Conservation (phyloP, 2,888 invertebrate genomes). For the Heliconius charithonia region DNA sequence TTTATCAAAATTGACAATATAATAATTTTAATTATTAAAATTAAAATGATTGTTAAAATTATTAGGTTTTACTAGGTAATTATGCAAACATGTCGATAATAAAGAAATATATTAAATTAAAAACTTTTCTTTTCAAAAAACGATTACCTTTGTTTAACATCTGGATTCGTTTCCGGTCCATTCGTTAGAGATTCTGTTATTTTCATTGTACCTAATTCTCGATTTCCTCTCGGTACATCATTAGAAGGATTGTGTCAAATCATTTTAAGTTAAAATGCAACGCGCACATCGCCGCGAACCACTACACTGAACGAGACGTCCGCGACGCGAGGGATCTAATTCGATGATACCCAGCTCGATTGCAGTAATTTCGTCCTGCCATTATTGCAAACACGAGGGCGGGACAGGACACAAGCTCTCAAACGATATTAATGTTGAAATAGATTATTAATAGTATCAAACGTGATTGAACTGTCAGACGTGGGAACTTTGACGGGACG, state of each 20-base stretch:
- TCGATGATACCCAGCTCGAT: conserved; percentile 70
- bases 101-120: no score
- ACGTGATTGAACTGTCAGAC: conserved; percentile 35
- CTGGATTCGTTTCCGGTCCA: conserved; percentile 40
- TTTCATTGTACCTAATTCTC: conserved; percentile 60
- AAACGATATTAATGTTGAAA: conserved; percentile 66
- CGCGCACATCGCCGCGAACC: conserved; percentile 59
- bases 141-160: conserved; percentile 47
- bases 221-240: conserved; percentile 36
- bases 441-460: conserved; percentile 44
- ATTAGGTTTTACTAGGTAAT: not conserved
- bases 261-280: conserved; percentile 44
- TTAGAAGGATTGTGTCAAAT: conserved; percentile 35
- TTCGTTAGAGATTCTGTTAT: conserved; percentile 59
- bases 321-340: conserved; percentile 65
- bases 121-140: no score
- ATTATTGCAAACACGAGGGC: conserved; percentile 73
- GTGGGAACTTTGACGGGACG: conserved; percentile 27
- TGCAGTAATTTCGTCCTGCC: conserved; percentile 75
- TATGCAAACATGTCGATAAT: no score
- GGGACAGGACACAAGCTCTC: conserved; percentile 73
- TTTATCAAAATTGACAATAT: not conserved
- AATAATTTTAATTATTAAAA: not conserved
- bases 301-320: conserved; percentile 56
- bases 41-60: not conserved